A percentile compares a stretch with the other conserved stretches of the same genome.
phyloP scores from a whole-genome alignment of 1,140 invertebrate genomes.

The Orchestia grillus region DNA sequence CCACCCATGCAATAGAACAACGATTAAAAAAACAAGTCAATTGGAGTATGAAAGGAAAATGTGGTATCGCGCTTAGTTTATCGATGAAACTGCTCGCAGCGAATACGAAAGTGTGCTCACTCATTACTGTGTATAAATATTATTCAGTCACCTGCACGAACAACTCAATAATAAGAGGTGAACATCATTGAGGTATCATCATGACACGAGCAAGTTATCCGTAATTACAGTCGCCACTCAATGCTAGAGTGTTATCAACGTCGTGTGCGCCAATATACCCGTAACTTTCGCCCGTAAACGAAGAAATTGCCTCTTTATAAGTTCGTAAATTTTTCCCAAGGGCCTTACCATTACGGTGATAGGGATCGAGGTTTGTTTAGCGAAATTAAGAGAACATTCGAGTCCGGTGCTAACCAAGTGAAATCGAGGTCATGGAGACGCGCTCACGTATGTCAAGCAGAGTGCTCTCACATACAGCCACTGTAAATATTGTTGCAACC shows the following conservation, averaged over 20 bases:
- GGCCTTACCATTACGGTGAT: not conserved
- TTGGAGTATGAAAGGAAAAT: too few relatives aligned
- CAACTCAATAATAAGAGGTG: not conserved
- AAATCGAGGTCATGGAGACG: not conserved
- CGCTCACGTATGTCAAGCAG: not conserved
- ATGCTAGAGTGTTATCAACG: not conserved
- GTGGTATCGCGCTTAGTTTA: not conserved
- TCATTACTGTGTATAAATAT: not conserved
- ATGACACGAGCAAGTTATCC: not conserved
- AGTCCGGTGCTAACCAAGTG: not conserved
- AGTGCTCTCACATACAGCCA: too few relatives aligned
- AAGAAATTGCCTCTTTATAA: not conserved
- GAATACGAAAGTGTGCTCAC: not conserved
- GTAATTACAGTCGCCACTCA: not conserved
- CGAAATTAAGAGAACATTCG: not conserved
- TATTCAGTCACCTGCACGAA: not conserved
- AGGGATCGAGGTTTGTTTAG: not conserved
- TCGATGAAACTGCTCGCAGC: not conserved
- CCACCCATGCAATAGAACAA: too few relatives aligned
- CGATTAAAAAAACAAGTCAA: too few relatives aligned
- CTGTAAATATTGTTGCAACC: too few relatives aligned
- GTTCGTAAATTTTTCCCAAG: not conserved
- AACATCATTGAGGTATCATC: not conserved
- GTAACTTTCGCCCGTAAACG: not conserved
- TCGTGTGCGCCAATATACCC: too few relatives aligned